Conservation (phyloP, 1,140 invertebrate genomes). For the Daktulosphaira vitifoliae region DNA sequence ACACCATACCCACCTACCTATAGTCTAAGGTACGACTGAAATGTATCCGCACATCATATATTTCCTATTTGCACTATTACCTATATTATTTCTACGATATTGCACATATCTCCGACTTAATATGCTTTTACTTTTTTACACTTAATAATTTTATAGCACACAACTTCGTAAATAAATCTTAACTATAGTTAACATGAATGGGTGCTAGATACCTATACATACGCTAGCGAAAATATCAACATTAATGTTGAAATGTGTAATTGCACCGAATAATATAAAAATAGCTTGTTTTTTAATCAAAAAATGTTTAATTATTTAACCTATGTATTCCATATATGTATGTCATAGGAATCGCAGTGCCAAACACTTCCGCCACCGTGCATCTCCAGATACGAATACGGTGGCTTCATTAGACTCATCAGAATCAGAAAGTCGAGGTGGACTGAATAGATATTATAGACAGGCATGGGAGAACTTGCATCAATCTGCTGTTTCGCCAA, state of each 20-base stretch:
- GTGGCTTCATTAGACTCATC: slow-evolving; percentile 78
- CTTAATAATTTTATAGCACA: no score
- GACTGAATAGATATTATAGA: slow-evolving; percentile 75
- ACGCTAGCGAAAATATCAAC: no score
- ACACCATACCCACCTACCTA: slow-evolving; percentile 18
- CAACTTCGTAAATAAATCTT: no score
- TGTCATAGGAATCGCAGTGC: slow-evolving; percentile 59
- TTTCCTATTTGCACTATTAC: not conserved
- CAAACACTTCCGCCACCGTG: slow-evolving; percentile 75
- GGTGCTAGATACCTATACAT: no score
- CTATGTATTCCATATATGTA: no score
- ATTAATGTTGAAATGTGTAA: no score
- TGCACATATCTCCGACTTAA: no score
- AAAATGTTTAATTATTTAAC: not conserved
- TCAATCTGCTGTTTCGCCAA: slow-evolving; percentile 57
- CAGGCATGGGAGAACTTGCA: slow-evolving; percentile 88
- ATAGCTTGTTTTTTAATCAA: no score
- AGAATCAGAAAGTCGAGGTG: slow-evolving; percentile 67
- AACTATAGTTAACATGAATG: no score
- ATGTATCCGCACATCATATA: slow-evolving; percentile 13
- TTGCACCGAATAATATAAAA: no score
- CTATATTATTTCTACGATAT: no score
- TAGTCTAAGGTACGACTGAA: slow-evolving; percentile 29
- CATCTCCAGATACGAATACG: slow-evolving; percentile 78
- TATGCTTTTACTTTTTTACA: no score